Base-by-base conservation (phyloP, 2,113 vertebrate genomes). In the Puffinus mauretanicus region DNA sequence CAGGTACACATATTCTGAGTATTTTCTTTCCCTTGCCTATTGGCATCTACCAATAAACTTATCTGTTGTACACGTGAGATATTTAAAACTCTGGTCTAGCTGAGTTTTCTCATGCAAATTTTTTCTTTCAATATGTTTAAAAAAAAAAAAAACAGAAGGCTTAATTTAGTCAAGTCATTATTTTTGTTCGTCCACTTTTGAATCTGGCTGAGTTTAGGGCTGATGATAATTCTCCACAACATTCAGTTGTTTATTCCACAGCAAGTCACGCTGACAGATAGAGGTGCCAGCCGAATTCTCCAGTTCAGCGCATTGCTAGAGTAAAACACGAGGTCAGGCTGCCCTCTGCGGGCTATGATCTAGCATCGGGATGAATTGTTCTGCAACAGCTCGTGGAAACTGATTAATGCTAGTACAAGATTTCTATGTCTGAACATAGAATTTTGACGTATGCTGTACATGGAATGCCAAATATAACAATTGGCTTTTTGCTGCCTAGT, bases 261-360 rank as follows among this genome's bases (percentile, higher is more conserved):
- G 60, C 38, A 54, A 92, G 22, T 76, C 88, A 57, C 2, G 6
- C 52, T 0, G 49, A 44, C 0, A 40, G 79, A 30, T 5, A 40
- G 30, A 36, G 77, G 38, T 19, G 82, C 61, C 77, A 82, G 52
- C 67, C 21, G 64, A 92, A 42, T 75, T 67, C 75, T 83, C 71
- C 32, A 30, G 38, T 11, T 42, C 13, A 82, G 42, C 46, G 13
- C 24, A 14, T 19, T 7, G 25, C 65, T 52, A 65, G 55, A 89
- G 64, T 16, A 47, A 91, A 97, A 94, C 32, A 32, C 1, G 5
- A 61, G 47, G 71, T 60, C 58, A 7, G 89, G 72, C 96, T 94
- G 97, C 97, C 97, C 96, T 93, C 97, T 97, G 94, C 65, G 58
- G 97, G 94, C 57, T 27, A 8, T 6, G 38, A 69, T 16, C 46